Evolutionary conservation across 2,888 invertebrate genomes (phyloP).

Genomic region (Nomada ruficornis): DNA sequence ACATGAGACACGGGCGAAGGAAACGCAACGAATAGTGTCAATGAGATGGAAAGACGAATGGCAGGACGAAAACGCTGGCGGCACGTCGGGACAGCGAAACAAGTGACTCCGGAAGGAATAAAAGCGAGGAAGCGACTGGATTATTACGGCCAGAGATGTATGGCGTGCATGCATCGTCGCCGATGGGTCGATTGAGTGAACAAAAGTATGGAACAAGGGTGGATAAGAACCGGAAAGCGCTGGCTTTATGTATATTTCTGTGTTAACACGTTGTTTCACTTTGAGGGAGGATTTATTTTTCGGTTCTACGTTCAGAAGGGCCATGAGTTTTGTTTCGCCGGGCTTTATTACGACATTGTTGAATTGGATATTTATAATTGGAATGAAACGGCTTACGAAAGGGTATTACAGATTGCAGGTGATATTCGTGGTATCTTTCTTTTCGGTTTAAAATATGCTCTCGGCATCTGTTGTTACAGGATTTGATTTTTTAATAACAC

Average conservation of each 20-base stretch:
- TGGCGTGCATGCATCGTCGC: background rate
- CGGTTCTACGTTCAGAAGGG: too few species aligned
- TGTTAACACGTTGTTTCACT: too few species aligned
- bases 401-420: too few species aligned
- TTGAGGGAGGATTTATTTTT: too few species aligned
- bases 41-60: constrained; percentile 50
- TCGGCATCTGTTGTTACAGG: too few species aligned
- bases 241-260: background rate
- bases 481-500: too few species aligned
- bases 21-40: constrained; percentile 42
- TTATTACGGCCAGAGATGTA: background rate
- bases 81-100: constrained; percentile 3
- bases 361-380: too few species aligned
- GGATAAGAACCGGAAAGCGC: background rate
- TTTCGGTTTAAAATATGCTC: too few species aligned
- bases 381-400: too few species aligned
- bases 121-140: constrained; percentile 9
- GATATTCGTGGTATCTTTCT: too few species aligned
- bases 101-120: constrained; percentile 26
- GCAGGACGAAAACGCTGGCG: constrained; percentile 20
- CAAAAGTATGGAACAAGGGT: background rate
- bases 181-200: background rate
- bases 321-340: too few species aligned
- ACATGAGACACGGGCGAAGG: constrained; percentile 35
- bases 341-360: too few species aligned